A percentile compares a stretch with the other conserved stretches of the same genome.
phyloP scores from a whole-genome alignment of 2,113 vertebrate genomes.

The Malurus melanocephalus region DNA sequence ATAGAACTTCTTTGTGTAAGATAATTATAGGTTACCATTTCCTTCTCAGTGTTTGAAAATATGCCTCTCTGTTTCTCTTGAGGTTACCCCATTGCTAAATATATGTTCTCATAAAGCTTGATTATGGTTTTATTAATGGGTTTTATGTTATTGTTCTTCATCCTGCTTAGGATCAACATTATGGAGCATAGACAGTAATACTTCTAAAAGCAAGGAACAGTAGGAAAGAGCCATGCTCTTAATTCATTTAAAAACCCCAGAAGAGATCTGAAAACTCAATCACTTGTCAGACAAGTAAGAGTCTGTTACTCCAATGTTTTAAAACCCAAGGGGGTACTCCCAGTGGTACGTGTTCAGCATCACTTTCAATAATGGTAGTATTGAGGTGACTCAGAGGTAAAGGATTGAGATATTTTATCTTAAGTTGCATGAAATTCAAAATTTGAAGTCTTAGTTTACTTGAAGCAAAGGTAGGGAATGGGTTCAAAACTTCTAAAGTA shows the following conservation, averaged over 20 bases:
- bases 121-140: not conserved
- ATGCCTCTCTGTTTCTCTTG: not conserved
- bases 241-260: not conserved
- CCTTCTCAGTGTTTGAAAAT: not conserved
- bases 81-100: not conserved
- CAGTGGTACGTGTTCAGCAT: not conserved
- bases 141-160: not conserved
- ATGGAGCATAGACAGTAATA: not conserved
- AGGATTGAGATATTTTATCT: not conserved
- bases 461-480: not conserved
- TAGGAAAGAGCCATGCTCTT: not conserved
- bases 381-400: not conserved
- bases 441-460: not conserved
- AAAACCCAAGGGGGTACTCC: not conserved
- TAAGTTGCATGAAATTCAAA: not conserved
- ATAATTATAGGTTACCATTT: not conserved
- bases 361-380: not conserved
- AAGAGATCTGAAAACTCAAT: not conserved
- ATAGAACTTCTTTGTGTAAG: not conserved
- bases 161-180: not conserved
- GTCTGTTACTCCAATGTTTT: not conserved
- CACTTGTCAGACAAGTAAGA: not conserved
- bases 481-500: not conserved
- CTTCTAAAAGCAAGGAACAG: not conserved
- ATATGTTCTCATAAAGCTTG: not conserved